Conservation (phyloP, 2,797 vertebrate species). For the Cercopithecus diana region DNA sequence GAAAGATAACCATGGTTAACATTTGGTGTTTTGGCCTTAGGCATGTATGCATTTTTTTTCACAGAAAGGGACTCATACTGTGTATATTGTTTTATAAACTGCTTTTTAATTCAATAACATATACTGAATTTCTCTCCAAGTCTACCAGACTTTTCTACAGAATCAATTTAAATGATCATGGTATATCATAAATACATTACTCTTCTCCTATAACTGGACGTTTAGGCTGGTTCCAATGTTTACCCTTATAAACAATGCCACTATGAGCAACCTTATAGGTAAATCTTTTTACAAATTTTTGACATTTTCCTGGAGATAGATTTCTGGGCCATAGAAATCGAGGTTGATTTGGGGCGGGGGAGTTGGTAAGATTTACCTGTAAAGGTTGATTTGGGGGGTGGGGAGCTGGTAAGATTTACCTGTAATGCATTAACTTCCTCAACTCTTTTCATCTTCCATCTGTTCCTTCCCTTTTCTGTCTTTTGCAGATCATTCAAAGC, state of each 20-base stretch:
- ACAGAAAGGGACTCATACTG: neutral
- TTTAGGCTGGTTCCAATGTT: neutral
- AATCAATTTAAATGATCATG: neutral
- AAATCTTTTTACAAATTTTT: neutral
- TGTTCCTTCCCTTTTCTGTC: neutral
- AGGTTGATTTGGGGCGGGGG: neutral
- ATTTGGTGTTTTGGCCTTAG: neutral
- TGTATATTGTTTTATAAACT: neutral
- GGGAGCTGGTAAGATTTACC: neutral
- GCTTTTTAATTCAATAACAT: neutral
- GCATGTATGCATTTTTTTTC: neutral
- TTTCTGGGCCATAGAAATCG: neutral
- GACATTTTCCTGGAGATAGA: neutral
- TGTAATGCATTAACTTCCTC: neutral
- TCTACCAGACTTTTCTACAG: neutral
- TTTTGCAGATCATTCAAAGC: slow-evolving; percentile 26
- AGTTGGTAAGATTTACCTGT: neutral
- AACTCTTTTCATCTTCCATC: neutral
- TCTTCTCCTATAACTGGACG: neutral
- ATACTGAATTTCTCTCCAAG: slow-evolving; percentile 11
- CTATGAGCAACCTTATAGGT: neutral
- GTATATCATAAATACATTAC: neutral
- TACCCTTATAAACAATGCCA: neutral
- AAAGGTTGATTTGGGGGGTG: neutral
- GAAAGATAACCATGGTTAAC: neutral